phyloP scores from a whole-genome alignment of 2,113 vertebrate genomes.

The Ctenodactylus gundi region DNA sequence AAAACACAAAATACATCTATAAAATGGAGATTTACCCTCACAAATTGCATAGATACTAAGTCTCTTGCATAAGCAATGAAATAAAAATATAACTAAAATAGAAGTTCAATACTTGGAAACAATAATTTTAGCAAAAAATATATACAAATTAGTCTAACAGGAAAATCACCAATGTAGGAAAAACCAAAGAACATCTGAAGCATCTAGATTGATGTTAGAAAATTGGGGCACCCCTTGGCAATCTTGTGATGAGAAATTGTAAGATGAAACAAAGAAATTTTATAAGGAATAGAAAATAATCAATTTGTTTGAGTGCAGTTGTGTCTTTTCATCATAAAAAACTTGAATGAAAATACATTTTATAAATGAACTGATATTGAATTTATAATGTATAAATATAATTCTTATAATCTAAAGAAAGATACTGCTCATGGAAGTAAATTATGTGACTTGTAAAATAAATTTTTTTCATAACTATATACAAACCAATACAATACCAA shows the following conservation, averaged over 20 bases:
- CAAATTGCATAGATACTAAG: not conserved
- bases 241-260: not conserved
- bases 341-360: not conserved
- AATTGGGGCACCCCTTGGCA: not conserved
- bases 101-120: not conserved
- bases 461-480: too few species aligned
- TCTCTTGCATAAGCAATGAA: not conserved
- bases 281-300: not conserved
- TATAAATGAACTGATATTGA: not conserved
- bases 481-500: too few species aligned
- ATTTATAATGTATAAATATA: not conserved
- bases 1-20: not conserved
- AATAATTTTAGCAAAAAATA: not conserved
- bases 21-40: not conserved
- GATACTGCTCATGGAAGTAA: too few species aligned
- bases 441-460: not conserved
- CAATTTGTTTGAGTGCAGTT: not conserved
- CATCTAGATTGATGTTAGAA: not conserved
- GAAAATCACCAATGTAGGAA: not conserved
- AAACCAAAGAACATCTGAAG: not conserved
- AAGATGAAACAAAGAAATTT: not conserved
- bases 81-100: not conserved
- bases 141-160: too few species aligned
- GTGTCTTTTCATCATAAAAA: not conserved
- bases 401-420: not conserved